Percentiles rank a stretch among this genome's conserved stretches.
phyloP scores from a whole-genome alignment of 2,113 vertebrate species.

The Halcyon senegalensis region DNA sequence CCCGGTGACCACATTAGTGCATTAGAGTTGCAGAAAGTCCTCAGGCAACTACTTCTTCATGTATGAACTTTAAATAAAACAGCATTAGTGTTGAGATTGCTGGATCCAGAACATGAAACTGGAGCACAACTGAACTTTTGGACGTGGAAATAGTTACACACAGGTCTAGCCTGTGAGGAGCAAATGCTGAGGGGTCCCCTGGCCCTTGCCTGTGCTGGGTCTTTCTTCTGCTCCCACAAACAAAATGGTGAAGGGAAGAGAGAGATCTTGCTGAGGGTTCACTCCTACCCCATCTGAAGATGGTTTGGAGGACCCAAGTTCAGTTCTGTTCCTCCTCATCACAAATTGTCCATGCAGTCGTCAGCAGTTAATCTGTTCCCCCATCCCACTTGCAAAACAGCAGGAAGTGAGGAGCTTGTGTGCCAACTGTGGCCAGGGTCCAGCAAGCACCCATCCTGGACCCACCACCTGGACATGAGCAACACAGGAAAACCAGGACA shows the following conservation, averaged over 20 bases:
- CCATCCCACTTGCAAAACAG: not conserved
- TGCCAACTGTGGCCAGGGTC: not conserved
- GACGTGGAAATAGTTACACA: not conserved
- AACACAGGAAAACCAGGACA: not conserved
- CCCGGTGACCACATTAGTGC: not conserved
- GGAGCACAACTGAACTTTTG: not conserved
- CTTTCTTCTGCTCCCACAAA: not conserved
- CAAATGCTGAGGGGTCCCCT: not conserved
- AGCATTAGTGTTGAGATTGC: not conserved
- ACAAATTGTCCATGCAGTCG: not conserved
- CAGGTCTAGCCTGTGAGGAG: not conserved
- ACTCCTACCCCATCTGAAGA: not conserved
- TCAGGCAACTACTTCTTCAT: not conserved
- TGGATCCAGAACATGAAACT: not conserved
- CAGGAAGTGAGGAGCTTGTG: not conserved
- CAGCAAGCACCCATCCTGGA: not conserved
- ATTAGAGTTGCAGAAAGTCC: not conserved
- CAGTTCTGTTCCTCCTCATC: not conserved
- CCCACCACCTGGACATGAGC: fast-evolving
- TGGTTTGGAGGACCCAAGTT: not conserved
- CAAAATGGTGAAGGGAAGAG: not conserved
- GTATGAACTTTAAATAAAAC: not conserved
- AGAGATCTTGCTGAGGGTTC: not conserved
- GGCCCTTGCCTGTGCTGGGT: not conserved
- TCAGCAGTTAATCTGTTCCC: fast-evolving